phyloP scores from a whole-genome alignment of 1,140 invertebrate genomes.

The Drosophila grimshawi region DNA sequence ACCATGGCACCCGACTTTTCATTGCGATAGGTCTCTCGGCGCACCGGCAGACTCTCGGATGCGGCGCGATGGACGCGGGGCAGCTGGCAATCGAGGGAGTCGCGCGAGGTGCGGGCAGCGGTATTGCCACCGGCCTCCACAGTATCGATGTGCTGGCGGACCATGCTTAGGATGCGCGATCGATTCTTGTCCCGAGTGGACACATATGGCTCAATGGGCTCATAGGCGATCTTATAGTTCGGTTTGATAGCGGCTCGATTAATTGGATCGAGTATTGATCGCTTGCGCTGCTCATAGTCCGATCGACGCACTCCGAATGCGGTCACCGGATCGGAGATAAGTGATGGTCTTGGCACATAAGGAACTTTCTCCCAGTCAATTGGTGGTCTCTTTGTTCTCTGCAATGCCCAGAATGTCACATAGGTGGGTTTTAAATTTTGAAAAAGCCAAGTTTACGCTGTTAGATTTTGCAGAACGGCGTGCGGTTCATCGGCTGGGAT shows the following conservation, averaged over 20 bases:
- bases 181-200: slow-evolving; percentile 87
- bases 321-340: slow-evolving; percentile 92
- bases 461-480: slow-evolving; percentile 34
- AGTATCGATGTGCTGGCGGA: slow-evolving; percentile 86
- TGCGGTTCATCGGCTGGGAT: slow-evolving; percentile 26
- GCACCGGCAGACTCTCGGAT: slow-evolving; percentile 74
- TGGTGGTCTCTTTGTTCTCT: slow-evolving; percentile 86
- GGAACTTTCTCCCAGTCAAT: slow-evolving; percentile 94
- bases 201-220: slow-evolving; percentile 87
- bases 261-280: slow-evolving; percentile 76
- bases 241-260: slow-evolving; percentile 85
- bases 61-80: slow-evolving; percentile 86
- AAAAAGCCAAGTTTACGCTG: slow-evolving; percentile 51
- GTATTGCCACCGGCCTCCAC: slow-evolving; percentile 85
- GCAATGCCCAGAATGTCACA: slow-evolving; percentile 86
- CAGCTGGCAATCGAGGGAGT: slow-evolving; percentile 87
- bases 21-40: slow-evolving; percentile 79
- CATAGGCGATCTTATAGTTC: slow-evolving; percentile 85
- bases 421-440: slow-evolving; percentile 48
- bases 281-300: slow-evolving; percentile 65
- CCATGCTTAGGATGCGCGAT: slow-evolving; percentile 86
- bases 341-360: slow-evolving; percentile 91
- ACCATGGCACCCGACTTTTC: slow-evolving; percentile 85
- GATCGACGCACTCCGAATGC: slow-evolving; percentile 89
- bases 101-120: slow-evolving; percentile 85